Base-by-base conservation (phyloP, 2,113 vertebrate genomes). In the Mohoua ochrocephala region DNA sequence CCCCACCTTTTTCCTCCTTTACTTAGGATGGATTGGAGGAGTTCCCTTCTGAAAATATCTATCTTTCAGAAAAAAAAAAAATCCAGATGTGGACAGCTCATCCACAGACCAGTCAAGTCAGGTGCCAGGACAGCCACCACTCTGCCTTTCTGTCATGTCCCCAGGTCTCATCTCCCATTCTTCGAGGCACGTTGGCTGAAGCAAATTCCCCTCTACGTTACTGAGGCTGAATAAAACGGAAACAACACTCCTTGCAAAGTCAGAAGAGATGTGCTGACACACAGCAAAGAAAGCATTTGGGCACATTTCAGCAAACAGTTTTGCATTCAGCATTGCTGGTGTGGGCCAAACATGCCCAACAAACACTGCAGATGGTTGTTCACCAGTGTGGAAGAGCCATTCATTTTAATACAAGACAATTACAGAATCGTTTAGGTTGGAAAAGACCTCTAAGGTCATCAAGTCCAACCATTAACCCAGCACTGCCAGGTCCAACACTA, bases 181-280 rank as follows among this genome's bases (percentile, higher is more conserved):
- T 83, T 63, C 76, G 16, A 5, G 23, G 24, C 7, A 9, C 0
- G 0, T 28, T 63, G 35, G 33, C 33, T 84, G 18, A 20, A 57
- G 11, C 8, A 65, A 50, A 31, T 28, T 88, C 21, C 26, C 31
- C 39, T n/a, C n/a, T n/a, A n/a, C 24, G 0, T 18, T 37, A 30
- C 2, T 24, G 39, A 50, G 35, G 35, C 9, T 81, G 42, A 94
- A 82, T 47, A 28, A 82, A 71, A 10, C 15, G 37, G 45, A 88
- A 91, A 52, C 30, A 47, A 13, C 1, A 0, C 52, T 88, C 28
- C 19, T 33, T 5, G 5, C 23, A 39, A 90, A 94, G 24, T 27
- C 21, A 79, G 50, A 68, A 77, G n/a, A 6, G 53, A n/a, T 64
- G 23, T 50, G 45, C 31, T 57, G 44, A 73, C n/a, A 76, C 30